Evolutionary conservation across 2,888 invertebrate genomes (phyloP).

Genomic region (Cryptops parisi): DNA sequence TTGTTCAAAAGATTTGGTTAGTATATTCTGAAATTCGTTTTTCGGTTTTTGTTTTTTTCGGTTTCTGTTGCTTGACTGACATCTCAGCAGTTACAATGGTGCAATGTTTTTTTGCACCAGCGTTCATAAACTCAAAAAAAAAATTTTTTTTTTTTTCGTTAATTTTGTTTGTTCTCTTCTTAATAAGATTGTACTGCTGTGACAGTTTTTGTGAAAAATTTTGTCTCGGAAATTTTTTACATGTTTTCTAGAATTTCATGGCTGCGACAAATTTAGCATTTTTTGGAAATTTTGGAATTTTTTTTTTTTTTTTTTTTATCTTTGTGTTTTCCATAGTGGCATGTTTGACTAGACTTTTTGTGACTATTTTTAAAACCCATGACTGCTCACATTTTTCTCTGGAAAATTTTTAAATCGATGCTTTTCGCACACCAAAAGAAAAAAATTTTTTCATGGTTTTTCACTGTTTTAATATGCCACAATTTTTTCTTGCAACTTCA

Average conservation of each 20-base stretch:
- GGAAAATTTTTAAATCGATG: background rate
- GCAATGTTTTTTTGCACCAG: slow-evolving; percentile 2
- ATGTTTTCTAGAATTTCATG: too few species aligned
- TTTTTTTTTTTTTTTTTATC: slow-evolving; percentile 1
- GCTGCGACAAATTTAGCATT: too few species aligned
- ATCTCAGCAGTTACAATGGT: too few species aligned
- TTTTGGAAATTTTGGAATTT: slow-evolving; percentile 2
- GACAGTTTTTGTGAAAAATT: too few species aligned
- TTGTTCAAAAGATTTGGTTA: background rate
- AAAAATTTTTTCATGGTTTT: slow-evolving; percentile 8
- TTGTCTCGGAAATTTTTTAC: too few species aligned
- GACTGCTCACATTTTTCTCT: slow-evolving; percentile 15
- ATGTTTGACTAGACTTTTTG: slow-evolving; percentile 7
- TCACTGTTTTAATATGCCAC: too few species aligned
- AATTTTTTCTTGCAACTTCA: too few species aligned
- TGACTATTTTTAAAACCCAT: slow-evolving; percentile 8
- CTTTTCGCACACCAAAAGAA: background rate
- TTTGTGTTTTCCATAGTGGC: slow-evolving; percentile 1
- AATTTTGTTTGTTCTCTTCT: background rate
- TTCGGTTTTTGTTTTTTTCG: too few species aligned
- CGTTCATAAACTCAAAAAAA: background rate
- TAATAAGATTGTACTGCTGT: too few species aligned
- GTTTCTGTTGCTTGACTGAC: too few species aligned
- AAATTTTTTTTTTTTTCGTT: background rate
- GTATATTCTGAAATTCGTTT: background rate